phyloP scores from a whole-genome alignment of 1,140 invertebrate species.

The Maconellicoccus hirsutus region DNA sequence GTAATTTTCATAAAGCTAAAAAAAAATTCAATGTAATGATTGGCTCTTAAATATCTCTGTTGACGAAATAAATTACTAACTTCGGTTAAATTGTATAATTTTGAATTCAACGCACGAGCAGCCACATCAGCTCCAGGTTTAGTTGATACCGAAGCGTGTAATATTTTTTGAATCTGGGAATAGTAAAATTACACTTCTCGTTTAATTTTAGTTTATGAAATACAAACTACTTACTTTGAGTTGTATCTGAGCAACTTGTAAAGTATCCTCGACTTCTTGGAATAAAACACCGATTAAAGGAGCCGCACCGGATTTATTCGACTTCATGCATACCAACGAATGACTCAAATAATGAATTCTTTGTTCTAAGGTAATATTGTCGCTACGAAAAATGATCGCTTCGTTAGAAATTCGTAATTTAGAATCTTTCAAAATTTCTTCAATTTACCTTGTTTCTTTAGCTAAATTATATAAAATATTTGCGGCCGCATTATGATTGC shows the following conservation, averaged over 20 bases:
- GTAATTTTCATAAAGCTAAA: conserved; percentile 69
- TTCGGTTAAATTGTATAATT: conserved; percentile 7
- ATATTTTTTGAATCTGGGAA: background rate
- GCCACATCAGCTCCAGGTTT: background rate
- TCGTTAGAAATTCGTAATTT: background rate
- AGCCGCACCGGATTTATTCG: conserved; percentile 67
- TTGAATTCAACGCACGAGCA: background rate
- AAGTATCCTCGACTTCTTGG: conserved; percentile 36
- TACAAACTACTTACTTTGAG: conserved; percentile 37
- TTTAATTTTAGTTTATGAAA: background rate
- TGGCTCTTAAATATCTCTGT: background rate
- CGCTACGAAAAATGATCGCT: conserved; percentile 10
- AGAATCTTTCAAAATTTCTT: too few relatives aligned
- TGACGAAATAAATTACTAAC: background rate
- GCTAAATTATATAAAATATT: conserved; percentile 79
- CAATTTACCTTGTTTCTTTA: conserved; percentile 61
- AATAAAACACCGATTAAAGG: conserved; percentile 71
- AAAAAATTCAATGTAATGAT: conserved; percentile 26
- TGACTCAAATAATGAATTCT: conserved; percentile 82
- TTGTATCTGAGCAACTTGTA: conserved; percentile 57
- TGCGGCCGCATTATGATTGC: conserved; percentile 85
- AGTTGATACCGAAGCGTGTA: background rate
- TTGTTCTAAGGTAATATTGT: conserved; percentile 49
- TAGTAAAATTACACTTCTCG: background rate
- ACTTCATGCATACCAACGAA: conserved; percentile 86